Evolutionary conservation across 2,797 vertebrate species (phyloP), one percentile per base, ranked within the genome.

Genomic region (Simalia tracyae): DNA sequence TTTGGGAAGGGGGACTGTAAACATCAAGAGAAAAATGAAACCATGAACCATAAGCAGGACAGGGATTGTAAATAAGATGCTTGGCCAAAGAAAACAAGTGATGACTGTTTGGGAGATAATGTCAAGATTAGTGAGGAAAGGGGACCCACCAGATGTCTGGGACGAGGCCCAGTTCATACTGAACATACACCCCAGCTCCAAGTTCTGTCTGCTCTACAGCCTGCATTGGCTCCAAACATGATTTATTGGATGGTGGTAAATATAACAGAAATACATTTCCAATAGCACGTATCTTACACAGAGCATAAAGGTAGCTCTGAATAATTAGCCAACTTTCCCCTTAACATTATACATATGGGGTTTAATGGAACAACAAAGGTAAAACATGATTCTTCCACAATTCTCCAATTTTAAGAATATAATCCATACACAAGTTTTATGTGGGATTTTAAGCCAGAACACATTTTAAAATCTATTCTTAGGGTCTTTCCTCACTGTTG

Each of bases 11-110:
- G 96, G 81, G 94, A 96, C 93, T 97, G 93, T 97, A 97, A 97
- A 97, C 97, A 97, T 95, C 96, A 95, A 96, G 94, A 96, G 96
- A 95, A 96, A 96, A 97, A 97, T 96, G 96, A 97, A 96, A 94
- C 93, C 95, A 96, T 96, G 94, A 96, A 95, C 97, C 95, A 96
- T 97, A 97, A 97, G 96, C 97, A 97, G 97, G 97, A 97, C 97
- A 96, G 88, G 94, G 95, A 95, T 94, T 97, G 97, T 97, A 97
- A 97, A 97, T 96, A 97, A 94, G 96, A 90, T 86, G 17, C 93
- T 91, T 94, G 90, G 96, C 97, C 97, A 97, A 97, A 96, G 96
- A 90, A 95, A 97, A 97, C 97, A 97, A 97, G 96, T 95, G 88
- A 90, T 95, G 95, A 96, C 31, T 97, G 97, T 97, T 97, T 97